These are phyloP conservation scores for Eclectus roratus DNA, from an alignment of 2,113 vertebrate genomes.

Conservation along the genomic window DNA sequence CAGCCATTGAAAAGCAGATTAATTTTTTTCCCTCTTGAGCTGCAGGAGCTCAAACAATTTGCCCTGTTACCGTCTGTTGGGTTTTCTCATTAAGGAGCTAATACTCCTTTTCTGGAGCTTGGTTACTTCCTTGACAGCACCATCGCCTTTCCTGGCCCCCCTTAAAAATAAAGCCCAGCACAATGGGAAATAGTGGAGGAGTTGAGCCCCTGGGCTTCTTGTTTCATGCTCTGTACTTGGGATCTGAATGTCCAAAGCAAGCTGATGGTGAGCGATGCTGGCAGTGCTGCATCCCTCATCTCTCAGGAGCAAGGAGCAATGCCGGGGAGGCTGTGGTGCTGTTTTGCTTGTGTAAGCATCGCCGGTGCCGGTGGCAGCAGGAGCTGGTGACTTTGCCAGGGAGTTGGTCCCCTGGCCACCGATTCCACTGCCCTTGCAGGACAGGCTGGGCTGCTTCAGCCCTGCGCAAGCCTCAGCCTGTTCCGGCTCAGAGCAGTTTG, in stretches of 20 bases:
- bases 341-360: background rate
- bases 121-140: background rate
- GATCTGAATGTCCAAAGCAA: background rate
- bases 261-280: rapidly evolving
- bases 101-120: background rate
- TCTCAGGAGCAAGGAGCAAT: background rate
- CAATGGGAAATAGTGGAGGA: rapidly evolving
- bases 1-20: background rate
- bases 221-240: background rate
- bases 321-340: background rate
- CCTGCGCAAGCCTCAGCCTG: rapidly evolving
- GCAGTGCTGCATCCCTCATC: rapidly evolving
- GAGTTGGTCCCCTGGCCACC: background rate
- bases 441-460: background rate
- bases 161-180: background rate
- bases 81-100: background rate
- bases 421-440: background rate
- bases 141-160: rapidly evolving
- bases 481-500: background rate
- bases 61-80: background rate
- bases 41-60: background rate
- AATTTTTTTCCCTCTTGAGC: background rate
- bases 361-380: background rate
- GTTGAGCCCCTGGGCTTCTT: background rate
- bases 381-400: background rate